Base-by-base conservation (phyloP, 2,113 vertebrate species). In the Xenopus laevis region DNA sequence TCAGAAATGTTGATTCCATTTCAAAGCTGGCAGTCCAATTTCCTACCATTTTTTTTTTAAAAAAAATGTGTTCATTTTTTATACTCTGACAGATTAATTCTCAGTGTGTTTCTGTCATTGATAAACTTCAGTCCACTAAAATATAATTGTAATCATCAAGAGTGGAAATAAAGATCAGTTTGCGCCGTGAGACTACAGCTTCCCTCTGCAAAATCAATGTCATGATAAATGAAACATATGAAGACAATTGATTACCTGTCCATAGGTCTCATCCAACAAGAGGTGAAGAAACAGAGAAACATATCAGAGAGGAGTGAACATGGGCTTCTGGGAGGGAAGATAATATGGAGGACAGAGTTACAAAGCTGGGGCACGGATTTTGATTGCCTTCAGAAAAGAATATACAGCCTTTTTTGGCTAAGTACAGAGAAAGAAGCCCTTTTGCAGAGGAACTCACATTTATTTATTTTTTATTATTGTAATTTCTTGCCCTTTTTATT, bases 161-260 rank as follows among this genome's bases (percentile, higher is more conserved):
- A 45, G 40, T 45, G 44, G 17, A 65, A 46, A n/a, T 45, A 65
- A 65, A 44, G 46, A 65, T 65, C 33, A 45, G 45, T 65, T 65
- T n/a, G 17, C 20, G 10, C 40, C 10, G 10, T 45, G 63, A 65
- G 20, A 45, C 63, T 18, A 10, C 16, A 65, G 17, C 7, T 45
- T 65, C 61, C 30, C 13, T 63, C 63, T 65, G 63, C 20, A 46
- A 65, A 46, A 65, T n/a, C 63, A 18, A 44, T n/a, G 63, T 65
- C 33, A 65, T 45, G 63, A 65, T 65, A 65, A 65, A 65, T 65
- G 63, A 65, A 65, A 65, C 63, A 65, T 65, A 65, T 65, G 63
- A 65, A 65, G 44, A 46, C 16, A 65, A 65, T 65, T 45, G 63
- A 65, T 65, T 65, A 65, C 16, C 63, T 65, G 63, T 65, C 63